Percentiles rank a stretch among this genome's conserved stretches.
phyloP scores from a whole-genome alignment of 2,888 invertebrate genomes.

The Rugalucina vietnamica region DNA sequence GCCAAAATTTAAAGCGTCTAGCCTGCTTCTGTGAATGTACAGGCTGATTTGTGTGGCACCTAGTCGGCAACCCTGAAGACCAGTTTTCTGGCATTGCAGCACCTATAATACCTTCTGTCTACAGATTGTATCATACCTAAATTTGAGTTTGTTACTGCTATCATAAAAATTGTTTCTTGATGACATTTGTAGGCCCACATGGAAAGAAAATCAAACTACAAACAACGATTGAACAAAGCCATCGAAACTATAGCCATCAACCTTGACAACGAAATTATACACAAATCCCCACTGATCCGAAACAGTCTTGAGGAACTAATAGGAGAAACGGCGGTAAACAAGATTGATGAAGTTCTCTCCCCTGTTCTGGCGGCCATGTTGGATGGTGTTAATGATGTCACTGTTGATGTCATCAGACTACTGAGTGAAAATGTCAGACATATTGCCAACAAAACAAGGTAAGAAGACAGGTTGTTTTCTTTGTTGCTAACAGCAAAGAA shows the following conservation, averaged over 20 bases:
- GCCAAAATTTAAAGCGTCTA: too few species aligned
- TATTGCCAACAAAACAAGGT: not conserved
- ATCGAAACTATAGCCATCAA: not conserved
- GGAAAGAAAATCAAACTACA: slow-evolving; percentile 29
- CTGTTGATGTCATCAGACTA: not conserved
- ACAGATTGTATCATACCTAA: too few species aligned
- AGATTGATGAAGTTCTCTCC: slow-evolving; percentile 18
- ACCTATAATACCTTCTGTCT: too few species aligned
- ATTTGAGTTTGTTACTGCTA: too few species aligned
- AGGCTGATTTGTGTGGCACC: too few species aligned
- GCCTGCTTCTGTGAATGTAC: too few species aligned
- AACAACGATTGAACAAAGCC: not conserved
- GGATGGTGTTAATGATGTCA: not conserved
- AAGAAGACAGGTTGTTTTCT: not conserved
- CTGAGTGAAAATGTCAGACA: not conserved
- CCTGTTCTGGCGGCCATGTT: not conserved
- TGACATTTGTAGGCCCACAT: slow-evolving; percentile 17
- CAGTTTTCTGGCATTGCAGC: too few species aligned
- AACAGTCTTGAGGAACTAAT: slow-evolving; percentile 42
- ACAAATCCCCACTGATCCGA: slow-evolving; percentile 32
- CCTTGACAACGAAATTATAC: slow-evolving; percentile 24
- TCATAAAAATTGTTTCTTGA: too few species aligned
- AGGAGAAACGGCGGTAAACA: slow-evolving; percentile 25
- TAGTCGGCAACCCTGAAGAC: too few species aligned
- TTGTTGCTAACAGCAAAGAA: not conserved